phyloP scores from a whole-genome alignment of 2,113 vertebrate species.

The Neolamprologus kungweensis region DNA sequence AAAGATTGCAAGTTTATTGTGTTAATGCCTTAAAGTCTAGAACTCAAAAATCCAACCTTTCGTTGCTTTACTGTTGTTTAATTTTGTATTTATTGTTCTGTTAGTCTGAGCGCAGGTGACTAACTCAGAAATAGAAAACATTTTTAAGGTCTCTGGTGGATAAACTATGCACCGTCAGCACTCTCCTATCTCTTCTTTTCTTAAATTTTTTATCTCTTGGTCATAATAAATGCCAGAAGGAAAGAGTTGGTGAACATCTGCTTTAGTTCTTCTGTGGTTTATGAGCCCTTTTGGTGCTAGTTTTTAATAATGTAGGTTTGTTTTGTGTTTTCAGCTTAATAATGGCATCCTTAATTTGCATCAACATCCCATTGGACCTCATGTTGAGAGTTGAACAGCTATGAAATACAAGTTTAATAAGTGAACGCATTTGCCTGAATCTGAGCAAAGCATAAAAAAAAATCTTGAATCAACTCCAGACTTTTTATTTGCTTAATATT shows the following conservation, averaged over 20 bases:
- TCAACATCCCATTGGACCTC: neutral
- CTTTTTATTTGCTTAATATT: neutral
- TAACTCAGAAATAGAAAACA: neutral
- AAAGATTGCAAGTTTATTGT: neutral
- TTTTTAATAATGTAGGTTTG: neutral
- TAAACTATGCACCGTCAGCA: neutral
- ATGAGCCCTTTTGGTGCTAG: neutral
- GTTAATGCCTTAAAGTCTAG: neutral
- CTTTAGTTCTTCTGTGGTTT: neutral
- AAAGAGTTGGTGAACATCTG: neutral
- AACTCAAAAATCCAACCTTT: neutral
- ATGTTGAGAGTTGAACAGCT: neutral
- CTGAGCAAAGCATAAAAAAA: neutral
- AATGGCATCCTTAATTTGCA: neutral
- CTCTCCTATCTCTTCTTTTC: neutral
- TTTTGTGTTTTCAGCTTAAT: neutral
- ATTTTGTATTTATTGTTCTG: neutral
- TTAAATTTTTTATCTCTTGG: neutral
- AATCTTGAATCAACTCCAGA: neutral
- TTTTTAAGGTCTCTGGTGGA: neutral
- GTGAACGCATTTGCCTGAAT: neutral
- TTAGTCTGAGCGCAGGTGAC: neutral
- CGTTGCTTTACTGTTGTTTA: accelerated
- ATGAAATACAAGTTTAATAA: neutral
- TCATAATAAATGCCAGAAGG: neutral